phyloP scores from a whole-genome alignment of 2,113 vertebrate species.

The Gnathonemus longibarbis region DNA sequence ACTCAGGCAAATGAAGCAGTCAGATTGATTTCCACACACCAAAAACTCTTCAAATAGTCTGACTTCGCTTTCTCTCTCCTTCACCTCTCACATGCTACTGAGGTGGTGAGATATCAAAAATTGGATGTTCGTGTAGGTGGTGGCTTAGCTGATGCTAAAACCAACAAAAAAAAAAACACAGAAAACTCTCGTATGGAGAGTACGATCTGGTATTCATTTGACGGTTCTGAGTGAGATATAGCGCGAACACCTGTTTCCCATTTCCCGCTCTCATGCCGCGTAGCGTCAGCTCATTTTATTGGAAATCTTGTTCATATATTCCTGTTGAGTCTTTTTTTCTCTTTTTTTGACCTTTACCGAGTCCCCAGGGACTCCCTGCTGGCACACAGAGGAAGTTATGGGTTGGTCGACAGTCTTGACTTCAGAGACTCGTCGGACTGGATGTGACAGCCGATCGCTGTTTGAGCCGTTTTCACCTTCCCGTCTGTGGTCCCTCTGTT shows the following conservation, averaged over 20 bases:
- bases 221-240: constrained; percentile 59
- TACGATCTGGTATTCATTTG: constrained; percentile 66
- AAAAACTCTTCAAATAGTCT: constrained; percentile 2
- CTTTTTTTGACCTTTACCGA: constrained; percentile 57
- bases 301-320: constrained; percentile 69
- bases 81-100: constrained; percentile 19
- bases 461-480: background rate
- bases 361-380: constrained; percentile 56
- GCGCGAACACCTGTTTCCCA: constrained; percentile 65
- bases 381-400: constrained; percentile 48
- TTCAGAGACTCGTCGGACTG: background rate
- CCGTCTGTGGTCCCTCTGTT: background rate
- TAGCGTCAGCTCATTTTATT: constrained; percentile 69
- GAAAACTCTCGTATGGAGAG: constrained; percentile 32
- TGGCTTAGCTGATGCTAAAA: background rate
- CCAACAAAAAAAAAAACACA: constrained; percentile 27
- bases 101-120: constrained; percentile 40
- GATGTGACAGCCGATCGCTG: background rate
- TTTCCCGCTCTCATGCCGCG: constrained; percentile 56
- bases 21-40: background rate
- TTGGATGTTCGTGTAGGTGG: constrained; percentile 33
- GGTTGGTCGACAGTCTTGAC: constrained; percentile 28
- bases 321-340: constrained; percentile 49
- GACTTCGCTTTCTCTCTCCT: constrained; percentile 30
- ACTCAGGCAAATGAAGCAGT: background rate